Conservation (phyloP, 2,113 vertebrate species). For the Bubalus kerabau region DNA sequence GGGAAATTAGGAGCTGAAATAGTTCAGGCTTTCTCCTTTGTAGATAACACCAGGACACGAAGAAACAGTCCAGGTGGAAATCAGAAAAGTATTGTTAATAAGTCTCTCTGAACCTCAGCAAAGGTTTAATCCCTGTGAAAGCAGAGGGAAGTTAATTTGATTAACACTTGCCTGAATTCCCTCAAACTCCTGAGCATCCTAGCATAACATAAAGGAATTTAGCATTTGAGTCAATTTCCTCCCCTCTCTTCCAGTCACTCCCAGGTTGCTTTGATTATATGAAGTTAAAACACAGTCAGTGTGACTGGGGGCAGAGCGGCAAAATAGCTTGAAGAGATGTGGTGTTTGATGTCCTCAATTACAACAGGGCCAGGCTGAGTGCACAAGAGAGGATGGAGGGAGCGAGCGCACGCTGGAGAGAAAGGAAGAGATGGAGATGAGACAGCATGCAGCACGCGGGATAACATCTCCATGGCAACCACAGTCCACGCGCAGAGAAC, state of each 20-base stretch:
- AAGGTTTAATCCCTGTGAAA: slow-evolving; percentile 15
- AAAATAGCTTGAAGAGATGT: slow-evolving; percentile 60
- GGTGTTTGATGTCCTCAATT: slow-evolving; percentile 74
- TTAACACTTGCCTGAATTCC: slow-evolving; percentile 33
- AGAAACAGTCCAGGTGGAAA: slow-evolving; percentile 17
- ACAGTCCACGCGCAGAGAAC: slow-evolving; percentile 67
- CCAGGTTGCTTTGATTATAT: slow-evolving; percentile 12
- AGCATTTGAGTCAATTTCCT: slow-evolving; percentile 8
- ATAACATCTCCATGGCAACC: slow-evolving; percentile 81
- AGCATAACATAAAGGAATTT: slow-evolving; percentile 18
- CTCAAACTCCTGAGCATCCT: slow-evolving; percentile 18
- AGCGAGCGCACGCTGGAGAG: slow-evolving; percentile 58
- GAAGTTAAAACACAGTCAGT: slow-evolving; percentile 38
- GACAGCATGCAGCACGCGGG: slow-evolving; percentile 56
- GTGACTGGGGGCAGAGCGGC: not conserved
- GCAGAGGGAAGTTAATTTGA: slow-evolving; percentile 33
- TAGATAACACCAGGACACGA: not conserved
- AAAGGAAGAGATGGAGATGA: slow-evolving; percentile 68
- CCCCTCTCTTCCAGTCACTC: not conserved
- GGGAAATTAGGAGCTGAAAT: not conserved
- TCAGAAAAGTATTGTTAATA: not conserved
- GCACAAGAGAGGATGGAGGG: slow-evolving; percentile 40
- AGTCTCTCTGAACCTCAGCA: not conserved
- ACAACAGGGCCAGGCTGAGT: slow-evolving; percentile 70
- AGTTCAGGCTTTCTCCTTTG: not conserved